Evolutionary conservation across 1,140 invertebrate genomes (phyloP).

Genomic region (Paramacrobiotus metropolitanus): DNA sequence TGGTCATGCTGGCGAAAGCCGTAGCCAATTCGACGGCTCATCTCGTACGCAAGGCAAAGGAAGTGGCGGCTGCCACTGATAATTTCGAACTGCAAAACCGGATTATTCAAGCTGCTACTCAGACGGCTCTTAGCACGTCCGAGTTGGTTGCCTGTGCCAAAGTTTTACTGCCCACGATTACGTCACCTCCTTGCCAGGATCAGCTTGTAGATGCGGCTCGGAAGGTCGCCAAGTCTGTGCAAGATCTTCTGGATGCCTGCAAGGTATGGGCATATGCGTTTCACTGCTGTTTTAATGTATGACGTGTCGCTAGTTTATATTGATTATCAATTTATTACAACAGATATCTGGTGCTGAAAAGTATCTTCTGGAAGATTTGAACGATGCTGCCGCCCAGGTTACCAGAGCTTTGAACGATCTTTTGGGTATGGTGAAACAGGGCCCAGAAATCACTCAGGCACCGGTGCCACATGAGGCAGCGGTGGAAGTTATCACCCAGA

Average conservation of each 20-base stretch:
- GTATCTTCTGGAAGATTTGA: constrained; percentile 43
- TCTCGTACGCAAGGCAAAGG: constrained; percentile 83
- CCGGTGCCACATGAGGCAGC: constrained; percentile 41
- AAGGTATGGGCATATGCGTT: constrained; percentile 22
- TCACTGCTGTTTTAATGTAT: too few relatives aligned
- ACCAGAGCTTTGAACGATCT: constrained; percentile 67
- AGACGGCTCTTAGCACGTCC: constrained; percentile 86
- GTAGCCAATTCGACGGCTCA: constrained; percentile 85
- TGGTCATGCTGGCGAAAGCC: constrained; percentile 71
- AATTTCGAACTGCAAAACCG: constrained; percentile 39
- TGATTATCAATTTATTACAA: background rate
- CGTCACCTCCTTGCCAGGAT: constrained; percentile 72
- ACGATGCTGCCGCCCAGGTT: constrained; percentile 60
- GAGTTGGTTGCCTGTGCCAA: constrained; percentile 93
- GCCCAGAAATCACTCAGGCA: constrained; percentile 14
- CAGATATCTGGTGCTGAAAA: constrained; percentile 18
- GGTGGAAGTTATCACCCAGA: constrained; percentile 66
- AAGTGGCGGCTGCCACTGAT: constrained; percentile 59
- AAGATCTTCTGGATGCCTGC: constrained; percentile 62
- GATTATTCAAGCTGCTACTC: constrained; percentile 78
- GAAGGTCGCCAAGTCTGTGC: constrained; percentile 74
- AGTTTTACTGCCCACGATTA: constrained; percentile 42
- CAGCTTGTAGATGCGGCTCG: constrained; percentile 74
- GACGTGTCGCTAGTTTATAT: background rate
- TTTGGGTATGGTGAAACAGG: constrained; percentile 58